Evolutionary conservation across 2,888 invertebrate species (phyloP).

Genomic region (Drosophila acutilabella): DNA sequence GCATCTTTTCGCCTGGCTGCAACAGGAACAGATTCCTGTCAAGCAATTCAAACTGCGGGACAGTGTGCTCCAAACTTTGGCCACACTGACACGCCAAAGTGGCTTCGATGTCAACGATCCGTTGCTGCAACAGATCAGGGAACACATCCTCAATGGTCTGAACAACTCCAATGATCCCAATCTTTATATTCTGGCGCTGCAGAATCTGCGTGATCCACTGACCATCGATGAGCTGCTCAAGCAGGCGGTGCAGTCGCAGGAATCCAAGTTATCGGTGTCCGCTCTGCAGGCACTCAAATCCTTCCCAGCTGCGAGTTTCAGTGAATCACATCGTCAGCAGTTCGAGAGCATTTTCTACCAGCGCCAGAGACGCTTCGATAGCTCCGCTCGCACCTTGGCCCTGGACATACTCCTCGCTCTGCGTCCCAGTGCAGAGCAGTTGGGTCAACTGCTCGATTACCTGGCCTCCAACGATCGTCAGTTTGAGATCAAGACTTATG

Average conservation of each 20-base stretch:
- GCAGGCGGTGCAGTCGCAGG: slow-evolving; percentile 84
- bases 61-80: slow-evolving; percentile 88
- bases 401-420: slow-evolving; percentile 89
- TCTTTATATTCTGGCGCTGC: slow-evolving; percentile 88
- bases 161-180: slow-evolving; percentile 59
- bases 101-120: slow-evolving; percentile 74
- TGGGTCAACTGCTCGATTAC: slow-evolving; percentile 86
- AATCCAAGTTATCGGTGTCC: slow-evolving; percentile 87
- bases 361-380: slow-evolving; percentile 87
- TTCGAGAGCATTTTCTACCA: slow-evolving; percentile 88
- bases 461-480: slow-evolving; percentile 86
- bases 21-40: slow-evolving; percentile 85
- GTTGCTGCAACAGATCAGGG: slow-evolving; percentile 76
- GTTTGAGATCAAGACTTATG: slow-evolving; percentile 89
- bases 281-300: slow-evolving; percentile 89
- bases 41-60: slow-evolving; percentile 88
- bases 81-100: slow-evolving; percentile 87
- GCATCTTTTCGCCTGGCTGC: slow-evolving; percentile 66
- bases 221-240: slow-evolving; percentile 88
- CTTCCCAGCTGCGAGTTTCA: slow-evolving; percentile 84
- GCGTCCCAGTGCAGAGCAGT: slow-evolving; percentile 86
- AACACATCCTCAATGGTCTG: slow-evolving; percentile 83
- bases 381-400: slow-evolving; percentile 89
- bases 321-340: slow-evolving; percentile 84
- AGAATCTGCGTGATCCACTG: slow-evolving; percentile 88